A percentile compares a stretch with the other conserved stretches of the same genome.
Conservation (phyloP, 2,888 invertebrate species). For the Drosophila paramelanica region DNA sequence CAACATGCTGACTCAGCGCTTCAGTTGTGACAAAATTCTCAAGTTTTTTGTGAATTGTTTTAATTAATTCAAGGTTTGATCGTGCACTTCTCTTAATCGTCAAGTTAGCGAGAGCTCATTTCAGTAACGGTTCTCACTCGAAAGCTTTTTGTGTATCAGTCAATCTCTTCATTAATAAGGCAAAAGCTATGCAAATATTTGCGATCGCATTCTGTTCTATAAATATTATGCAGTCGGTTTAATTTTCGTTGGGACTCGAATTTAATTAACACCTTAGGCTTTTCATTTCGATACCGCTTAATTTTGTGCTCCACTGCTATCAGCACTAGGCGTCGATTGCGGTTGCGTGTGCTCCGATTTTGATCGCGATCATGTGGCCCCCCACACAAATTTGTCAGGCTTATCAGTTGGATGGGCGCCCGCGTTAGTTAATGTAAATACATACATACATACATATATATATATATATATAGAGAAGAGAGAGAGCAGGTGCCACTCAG, state of each 20-base stretch:
- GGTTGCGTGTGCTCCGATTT: slow-evolving; percentile 32
- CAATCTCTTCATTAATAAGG: slow-evolving; percentile 17
- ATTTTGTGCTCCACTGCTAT: slow-evolving; percentile 10
- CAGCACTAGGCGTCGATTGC: slow-evolving; percentile 18
- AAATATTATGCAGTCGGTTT: slow-evolving; percentile 18
- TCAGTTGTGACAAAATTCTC: background rate
- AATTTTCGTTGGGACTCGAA: slow-evolving; percentile 22
- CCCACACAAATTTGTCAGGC: slow-evolving; percentile 72
- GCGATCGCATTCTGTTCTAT: slow-evolving; percentile 14
- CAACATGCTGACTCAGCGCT: slow-evolving; percentile 25
- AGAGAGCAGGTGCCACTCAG: slow-evolving; percentile 1
- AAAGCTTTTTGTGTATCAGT: background rate
- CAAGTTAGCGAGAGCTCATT: background rate
- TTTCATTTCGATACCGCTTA: background rate
- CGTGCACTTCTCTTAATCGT: no score
- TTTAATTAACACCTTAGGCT: slow-evolving; percentile 40
- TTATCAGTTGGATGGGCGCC: slow-evolving; percentile 57
- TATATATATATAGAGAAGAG: background rate
- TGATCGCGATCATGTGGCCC: slow-evolving; percentile 69
- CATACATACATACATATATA: background rate
- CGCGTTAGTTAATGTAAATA: slow-evolving; percentile 20
- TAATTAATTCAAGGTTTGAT: background rate
- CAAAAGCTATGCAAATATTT: slow-evolving; percentile 31
- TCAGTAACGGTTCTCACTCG: background rate
- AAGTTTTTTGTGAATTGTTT: background rate